Base-by-base conservation (phyloP, 2,888 invertebrate genomes). In the Campoletis raptor region DNA sequence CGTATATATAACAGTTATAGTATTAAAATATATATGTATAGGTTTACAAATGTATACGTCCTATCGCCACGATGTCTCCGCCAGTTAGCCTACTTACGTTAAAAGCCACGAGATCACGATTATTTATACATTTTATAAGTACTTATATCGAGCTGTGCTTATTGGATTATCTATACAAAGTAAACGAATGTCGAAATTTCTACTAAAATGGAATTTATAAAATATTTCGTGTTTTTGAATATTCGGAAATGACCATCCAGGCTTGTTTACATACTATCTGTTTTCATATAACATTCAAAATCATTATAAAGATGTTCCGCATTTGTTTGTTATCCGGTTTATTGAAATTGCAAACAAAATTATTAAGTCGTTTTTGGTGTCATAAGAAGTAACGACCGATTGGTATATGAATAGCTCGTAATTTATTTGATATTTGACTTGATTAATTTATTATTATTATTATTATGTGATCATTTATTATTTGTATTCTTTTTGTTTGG, bases 61-160 rank as follows among this genome's bases (percentile, higher is more conserved):
- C 76, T 72, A 86, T 70, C 64, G 77, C 73, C 83, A 74, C 81
- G 67, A 69, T 52, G 74, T 83, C 84, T 91, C 90, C 90, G 90
- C 89, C 90, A 88, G 92, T 92, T 93, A 92, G 91, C 93, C 93
- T 93, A 93, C 93, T 92, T 92, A 91, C 87, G 83, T 85, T 82
- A 83, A 90, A 86, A 82, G 82, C 85, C 64, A 86, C 74, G 81
- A 86, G 83, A 83, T 83, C 57, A 74, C 72, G 70, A 77, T 64
- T 76, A 81, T 79, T 69, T 52, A 66, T 66, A 77, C 36, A 54
- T 67, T 40, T 77, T 61, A 12, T 45, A 52, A 15, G 21, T 67
- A 24, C 57, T 52, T 45, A 48, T 54, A 45, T 61, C 37, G 37
- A 21, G n/a, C 15, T 24, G 18, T 24, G 37, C 30, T 36, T 57